Evolutionary conservation across 2,888 invertebrate genomes (phyloP), one percentile per base, ranked within the genome.

Genomic region (Fabriciana adippe): DNA sequence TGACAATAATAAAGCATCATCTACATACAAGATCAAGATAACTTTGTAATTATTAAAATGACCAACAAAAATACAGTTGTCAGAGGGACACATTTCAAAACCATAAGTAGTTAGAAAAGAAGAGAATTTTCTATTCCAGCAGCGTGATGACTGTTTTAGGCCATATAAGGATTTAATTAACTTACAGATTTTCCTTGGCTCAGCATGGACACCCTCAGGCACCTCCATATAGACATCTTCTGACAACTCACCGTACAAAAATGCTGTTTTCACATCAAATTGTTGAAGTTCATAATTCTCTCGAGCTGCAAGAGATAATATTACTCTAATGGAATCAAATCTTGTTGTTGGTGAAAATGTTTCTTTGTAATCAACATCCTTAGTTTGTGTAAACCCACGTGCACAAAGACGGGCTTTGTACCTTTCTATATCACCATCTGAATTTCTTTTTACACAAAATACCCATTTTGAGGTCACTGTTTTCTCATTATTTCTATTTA

Each of bases 131-230:
- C 21, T 45, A 64, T 70, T 69, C 64, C 70, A 72, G 14, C 70
- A 70, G 3, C 70, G 18, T 4, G 73, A 66, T 26, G 73, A 31
- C 16, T 72, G 69, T 47, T 69, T n/a, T 71, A 71, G 26, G 6
- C 67, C 71, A 60, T 71, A 71, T 13, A 71, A 14, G 0, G 73
- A 57, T 50, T 71, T 73, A 15, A 62, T 66, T 51, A 70, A 60
- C 48, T 70, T 72, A 51, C 48, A 69, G 2, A 67, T 50, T 16
- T 62, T 50, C 35, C 47, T 53, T 55, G 47, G 1, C 35, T 35
- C 35, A 35, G 35, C 35, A 6, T 35, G 35, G 35, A 35, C 35
- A 35, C 35, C 35, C 35, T 35, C 35, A 6, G 35, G 35, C 6
- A 35, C 35, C 35, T 35, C 35, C 35, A 35, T 35, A 35, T 18